Base-by-base conservation (phyloP, 2,113 vertebrate species). In the Protomyctophum bolini region DNA sequence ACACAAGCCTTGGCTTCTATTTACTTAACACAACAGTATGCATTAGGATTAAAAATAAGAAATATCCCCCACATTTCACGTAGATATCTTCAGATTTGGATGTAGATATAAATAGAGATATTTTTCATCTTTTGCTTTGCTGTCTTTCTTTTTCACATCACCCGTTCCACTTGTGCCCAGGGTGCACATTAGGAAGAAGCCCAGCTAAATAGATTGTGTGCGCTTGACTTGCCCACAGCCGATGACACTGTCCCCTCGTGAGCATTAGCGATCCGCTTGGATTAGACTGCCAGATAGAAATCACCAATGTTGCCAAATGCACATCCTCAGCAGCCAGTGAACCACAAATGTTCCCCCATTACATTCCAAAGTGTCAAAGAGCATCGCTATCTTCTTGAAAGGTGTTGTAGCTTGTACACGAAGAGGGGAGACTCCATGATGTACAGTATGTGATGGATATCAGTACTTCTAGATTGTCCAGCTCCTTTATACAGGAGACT, bases 121-220 rank as follows among this genome's bases (percentile, higher is more conserved):
- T 41, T 41, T 41, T 41, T 41, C 3, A 41, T 77, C 41, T 56
- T 6, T 67, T 41, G 12, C 50, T 29, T 8, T 21, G 21, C 21
- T n/a, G 28, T 52, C 57, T 71, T 50, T 58, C 48, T 21, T 33
- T 21, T 33, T 9, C 33, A 11, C 29, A 29, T 8, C 58, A 10
- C 71, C 29, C n/a, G 11, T 47, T 66, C 56, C 12, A 49, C 45
- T 49, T 6, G 51, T 6, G 51, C 59, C 15, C 5, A 56, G 41
- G 72, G 55, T 73, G 50, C 65, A 74, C 76, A 86, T 79, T 84
- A 81, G 58, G 67, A 76, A 72, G 63, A 71, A 83, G 66, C 66
- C 76, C 66, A 63, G 76, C 81, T 87, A 86, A 91, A 88, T 87
- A 89, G 86, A 87, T 90, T 87, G 85, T 73, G 71, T 89, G 76